Percentiles rank a stretch among this genome's conserved stretches.
These are phyloP conservation scores for Prorops nasuta DNA, from an alignment of 1,140 invertebrate species.

Conservation along the genomic window DNA sequence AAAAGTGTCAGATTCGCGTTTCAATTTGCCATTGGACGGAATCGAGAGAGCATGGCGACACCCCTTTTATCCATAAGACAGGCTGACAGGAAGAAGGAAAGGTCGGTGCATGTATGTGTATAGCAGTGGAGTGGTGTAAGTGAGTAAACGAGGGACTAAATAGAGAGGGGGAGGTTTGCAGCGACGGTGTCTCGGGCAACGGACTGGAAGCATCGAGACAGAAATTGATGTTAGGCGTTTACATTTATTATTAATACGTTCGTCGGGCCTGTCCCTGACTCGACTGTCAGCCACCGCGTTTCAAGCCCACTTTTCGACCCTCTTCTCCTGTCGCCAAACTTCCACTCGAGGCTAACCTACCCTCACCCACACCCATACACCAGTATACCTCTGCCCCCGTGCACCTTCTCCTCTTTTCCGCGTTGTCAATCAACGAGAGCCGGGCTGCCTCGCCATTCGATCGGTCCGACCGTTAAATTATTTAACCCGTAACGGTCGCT, in stretches of 20 bases:
- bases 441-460: slow-evolving; percentile 14
- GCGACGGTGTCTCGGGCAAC: no score
- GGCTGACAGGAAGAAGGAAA: not conserved
- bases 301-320: slow-evolving; percentile 22
- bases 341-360: slow-evolving; percentile 3
- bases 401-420: slow-evolving; percentile 1
- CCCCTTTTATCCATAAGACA: no score
- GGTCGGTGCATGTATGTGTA: not conserved
- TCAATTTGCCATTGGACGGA: not conserved
- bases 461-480: slow-evolving; percentile 28
- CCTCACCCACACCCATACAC: slow-evolving; percentile 4
- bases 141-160: slow-evolving; percentile 30
- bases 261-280: slow-evolving; percentile 42
- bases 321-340: slow-evolving; percentile 30
- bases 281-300: slow-evolving; percentile 36
- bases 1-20: slow-evolving; percentile 23
- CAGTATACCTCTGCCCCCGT: not conserved
- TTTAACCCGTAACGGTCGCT: slow-evolving; percentile 20
- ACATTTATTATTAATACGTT: slow-evolving; percentile 54
- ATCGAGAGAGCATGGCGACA: not conserved
- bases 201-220: slow-evolving; percentile 31
- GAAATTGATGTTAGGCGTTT: slow-evolving; percentile 51
- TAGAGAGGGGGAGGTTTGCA: slow-evolving; percentile 22
- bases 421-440: slow-evolving; percentile 22
- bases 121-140: slow-evolving; percentile 10